Base-by-base conservation (phyloP, 2,888 invertebrate genomes). In the Hirtodrosophila histrioides region DNA sequence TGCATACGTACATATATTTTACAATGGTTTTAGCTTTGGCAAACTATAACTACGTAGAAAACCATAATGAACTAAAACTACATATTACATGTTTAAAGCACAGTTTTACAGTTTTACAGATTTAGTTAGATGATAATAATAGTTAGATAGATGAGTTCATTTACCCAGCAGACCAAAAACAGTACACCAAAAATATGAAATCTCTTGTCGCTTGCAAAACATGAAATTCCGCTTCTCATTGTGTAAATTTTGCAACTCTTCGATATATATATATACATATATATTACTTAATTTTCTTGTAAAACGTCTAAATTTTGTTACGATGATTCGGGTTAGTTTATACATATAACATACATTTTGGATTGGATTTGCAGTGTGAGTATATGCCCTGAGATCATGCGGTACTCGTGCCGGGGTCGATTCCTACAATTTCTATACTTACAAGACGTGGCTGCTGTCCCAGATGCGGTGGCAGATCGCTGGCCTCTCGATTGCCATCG, bases 401-500 rank as follows among this genome's bases (percentile, higher is more conserved):
- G 57, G 49, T 62, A 73, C 75, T 86, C 65, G 86, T 78, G 83
- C 78, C 69, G 43, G 56, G 55, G 46, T 68, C 75, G 54, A 66
- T 64, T 67, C 66, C 65, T 46, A 68, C 65, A 50, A 77, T 40
- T 57, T 70, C 65, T 43, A 82, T 90, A 90, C 90, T 90, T 90
- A 90, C 90, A 76, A 86, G 81, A 66, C 82, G 81, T 77, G 77
- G 82, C 57, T 77, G 65, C 56, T 89, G 88, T 75, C 88, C 86
- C 81, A 85, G 78, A 68, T 84, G 86, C 71, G 88, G 84, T 81
- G 90, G 87, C 80, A 81, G 75, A 78, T 88, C 90, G 77, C 77
- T 84, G 79, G 89, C 89, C 62, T 90, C 90, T 83, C 87, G 85
- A 87, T 81, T 85, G 80, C 84, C 89, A 81, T 89, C 89, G 73